These are phyloP conservation scores for Crioceris asparagi DNA, from an alignment of 2,888 invertebrate genomes.

Conservation along the genomic window DNA sequence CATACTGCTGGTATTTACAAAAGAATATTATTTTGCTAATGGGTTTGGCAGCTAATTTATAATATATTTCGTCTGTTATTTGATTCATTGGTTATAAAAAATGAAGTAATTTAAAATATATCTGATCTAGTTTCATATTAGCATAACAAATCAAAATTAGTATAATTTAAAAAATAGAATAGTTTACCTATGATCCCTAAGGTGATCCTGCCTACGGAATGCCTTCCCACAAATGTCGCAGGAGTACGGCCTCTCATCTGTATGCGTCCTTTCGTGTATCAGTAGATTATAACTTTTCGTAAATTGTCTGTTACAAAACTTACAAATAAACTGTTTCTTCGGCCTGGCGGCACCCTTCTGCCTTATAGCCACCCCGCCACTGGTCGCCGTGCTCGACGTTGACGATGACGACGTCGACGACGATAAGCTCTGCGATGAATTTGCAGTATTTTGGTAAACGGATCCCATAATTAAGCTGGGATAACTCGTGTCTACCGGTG, in stretches of 20 bases:
- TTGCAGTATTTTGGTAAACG: slow-evolving; percentile 46
- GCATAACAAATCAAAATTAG: too few relatives aligned
- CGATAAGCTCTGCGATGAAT: slow-evolving; percentile 28
- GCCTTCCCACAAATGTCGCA: slow-evolving; percentile 98
- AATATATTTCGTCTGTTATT: neutral
- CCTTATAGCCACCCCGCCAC: slow-evolving; percentile 35
- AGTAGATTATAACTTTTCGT: slow-evolving; percentile 95
- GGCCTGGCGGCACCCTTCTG: slow-evolving; percentile 44
- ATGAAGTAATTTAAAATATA: slow-evolving; percentile 38
- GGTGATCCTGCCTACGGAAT: slow-evolving; percentile 91
- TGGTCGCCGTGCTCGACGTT: slow-evolving; percentile 31
- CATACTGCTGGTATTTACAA: too few relatives aligned
- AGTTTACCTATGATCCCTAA: slow-evolving; percentile 87
- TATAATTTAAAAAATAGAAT: slow-evolving; percentile 19
- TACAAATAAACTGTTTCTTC: slow-evolving; percentile 89
- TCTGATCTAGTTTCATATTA: too few relatives aligned
- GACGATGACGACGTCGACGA: slow-evolving; percentile 41
- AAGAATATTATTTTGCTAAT: too few relatives aligned
- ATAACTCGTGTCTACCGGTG: slow-evolving; percentile 55
- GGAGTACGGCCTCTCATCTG: slow-evolving; percentile 93
- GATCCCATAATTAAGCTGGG: slow-evolving; percentile 61
- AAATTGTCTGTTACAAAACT: slow-evolving; percentile 94
- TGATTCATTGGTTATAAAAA: slow-evolving; percentile 35
- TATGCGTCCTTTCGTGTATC: slow-evolving; percentile 96
- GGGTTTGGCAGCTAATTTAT: too few relatives aligned